Evolutionary conservation across 2,888 invertebrate species (phyloP).

Genomic region (Latrodectus elegans): DNA sequence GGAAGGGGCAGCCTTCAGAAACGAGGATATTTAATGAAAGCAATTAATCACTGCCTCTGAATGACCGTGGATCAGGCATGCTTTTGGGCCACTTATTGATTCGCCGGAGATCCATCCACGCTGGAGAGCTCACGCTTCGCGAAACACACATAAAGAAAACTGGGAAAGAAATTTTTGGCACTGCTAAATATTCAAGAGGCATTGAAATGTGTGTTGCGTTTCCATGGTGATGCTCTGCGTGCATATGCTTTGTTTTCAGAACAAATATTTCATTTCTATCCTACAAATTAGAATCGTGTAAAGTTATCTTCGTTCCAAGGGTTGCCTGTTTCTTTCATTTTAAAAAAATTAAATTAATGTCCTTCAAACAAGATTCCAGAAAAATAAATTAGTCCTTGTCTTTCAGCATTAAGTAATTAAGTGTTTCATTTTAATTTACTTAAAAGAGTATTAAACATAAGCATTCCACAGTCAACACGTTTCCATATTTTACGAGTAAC

Average conservation of each 20-base stretch:
- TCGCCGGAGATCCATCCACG: background rate
- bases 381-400: too few species aligned
- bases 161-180: background rate
- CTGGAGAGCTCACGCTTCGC: constrained; percentile 15
- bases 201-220: constrained; percentile 15
- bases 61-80: background rate
- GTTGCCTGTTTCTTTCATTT: too few species aligned
- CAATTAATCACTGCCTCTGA: constrained; percentile 44
- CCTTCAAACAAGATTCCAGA: too few species aligned
- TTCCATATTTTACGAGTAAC: too few species aligned
- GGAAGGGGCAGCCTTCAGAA: constrained; percentile 20
- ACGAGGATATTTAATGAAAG: constrained; percentile 42
- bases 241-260: background rate
- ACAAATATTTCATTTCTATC: background rate
- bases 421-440: too few species aligned
- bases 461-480: too few species aligned
- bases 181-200: constrained; percentile 4
- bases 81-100: background rate
- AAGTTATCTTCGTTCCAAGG: too few species aligned
- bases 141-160: constrained; percentile 20
- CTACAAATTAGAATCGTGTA: background rate
- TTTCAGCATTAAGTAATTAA: too few species aligned
- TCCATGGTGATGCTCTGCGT: constrained; percentile 5
- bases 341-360: too few species aligned
- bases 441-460: too few species aligned